A percentile compares a stretch with the other conserved stretches of the same genome.
phyloP scores from a whole-genome alignment of 2,113 vertebrate genomes.

The Beaufortia kweichowensis region DNA sequence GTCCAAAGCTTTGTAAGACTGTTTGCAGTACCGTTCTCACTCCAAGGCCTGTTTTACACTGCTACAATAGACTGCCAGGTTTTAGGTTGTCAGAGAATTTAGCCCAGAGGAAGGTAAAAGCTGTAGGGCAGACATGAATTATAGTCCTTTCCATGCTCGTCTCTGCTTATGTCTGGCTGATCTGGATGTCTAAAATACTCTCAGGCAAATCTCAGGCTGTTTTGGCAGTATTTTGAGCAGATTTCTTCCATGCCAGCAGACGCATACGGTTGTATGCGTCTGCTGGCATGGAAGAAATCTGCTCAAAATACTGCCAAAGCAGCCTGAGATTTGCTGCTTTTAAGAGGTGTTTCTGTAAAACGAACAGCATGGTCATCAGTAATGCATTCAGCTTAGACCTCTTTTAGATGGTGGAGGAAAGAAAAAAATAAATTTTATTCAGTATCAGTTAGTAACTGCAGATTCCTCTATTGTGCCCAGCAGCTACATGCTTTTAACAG shows the following conservation, averaged over 20 bases:
- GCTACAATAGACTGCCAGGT: slow-evolving; percentile 47
- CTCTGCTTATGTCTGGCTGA: slow-evolving; percentile 36
- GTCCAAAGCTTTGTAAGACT: slow-evolving; percentile 47
- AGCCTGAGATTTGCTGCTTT: slow-evolving; percentile 3
- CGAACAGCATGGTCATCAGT: too few relatives aligned
- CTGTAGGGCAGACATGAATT: slow-evolving; percentile 43
- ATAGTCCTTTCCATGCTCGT: slow-evolving; percentile 42
- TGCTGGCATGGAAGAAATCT: slow-evolving; percentile 1
- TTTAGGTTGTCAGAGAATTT: slow-evolving; percentile 53
- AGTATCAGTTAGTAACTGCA: neutral
- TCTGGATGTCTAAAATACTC: neutral
- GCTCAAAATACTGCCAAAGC: neutral
- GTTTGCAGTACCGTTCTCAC: slow-evolving; percentile 51
- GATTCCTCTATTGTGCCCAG: neutral
- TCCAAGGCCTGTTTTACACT: slow-evolving; percentile 48
- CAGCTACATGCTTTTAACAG: neutral
- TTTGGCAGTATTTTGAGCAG: neutral
- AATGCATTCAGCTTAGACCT: too few relatives aligned
- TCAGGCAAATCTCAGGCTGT: too few relatives aligned
- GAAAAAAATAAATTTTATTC: too few relatives aligned
- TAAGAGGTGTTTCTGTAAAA: too few relatives aligned
- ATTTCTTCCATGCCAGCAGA: neutral
- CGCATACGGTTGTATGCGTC: too few relatives aligned
- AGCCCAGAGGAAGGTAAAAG: slow-evolving; percentile 48
- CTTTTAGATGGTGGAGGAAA: too few relatives aligned